Percentiles rank a stretch among this genome's conserved stretches.
phyloP scores from a whole-genome alignment of 2,113 vertebrate genomes.

The Hymenochirus boettgeri region DNA sequence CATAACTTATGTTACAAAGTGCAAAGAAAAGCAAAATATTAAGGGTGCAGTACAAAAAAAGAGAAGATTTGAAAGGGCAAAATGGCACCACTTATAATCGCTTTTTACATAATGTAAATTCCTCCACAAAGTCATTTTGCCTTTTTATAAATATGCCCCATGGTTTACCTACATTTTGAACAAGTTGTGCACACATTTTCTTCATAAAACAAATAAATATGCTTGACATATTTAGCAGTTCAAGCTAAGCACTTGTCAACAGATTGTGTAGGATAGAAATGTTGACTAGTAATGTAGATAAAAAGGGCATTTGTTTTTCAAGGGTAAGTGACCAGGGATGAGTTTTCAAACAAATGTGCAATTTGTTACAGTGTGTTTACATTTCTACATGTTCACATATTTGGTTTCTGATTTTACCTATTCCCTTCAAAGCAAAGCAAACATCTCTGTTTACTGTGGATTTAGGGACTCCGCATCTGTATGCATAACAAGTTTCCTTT shows the following conservation, averaged over 20 bases:
- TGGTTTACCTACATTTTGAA: too few relatives aligned
- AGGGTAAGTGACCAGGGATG: neutral
- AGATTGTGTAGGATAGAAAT: neutral
- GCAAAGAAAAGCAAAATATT: too few relatives aligned
- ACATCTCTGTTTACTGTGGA: conserved; percentile 15
- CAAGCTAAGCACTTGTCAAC: neutral
- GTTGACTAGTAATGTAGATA: neutral
- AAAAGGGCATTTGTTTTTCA: neutral
- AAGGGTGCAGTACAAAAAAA: too few relatives aligned
- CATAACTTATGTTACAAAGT: too few relatives aligned
- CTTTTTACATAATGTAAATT: too few relatives aligned
- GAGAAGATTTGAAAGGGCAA: too few relatives aligned
- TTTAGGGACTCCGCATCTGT: conserved; percentile 20
- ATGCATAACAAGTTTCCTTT: conserved; percentile 16
- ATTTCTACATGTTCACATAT: conserved; percentile 12
- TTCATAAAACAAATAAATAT: neutral
- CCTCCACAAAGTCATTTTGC: too few relatives aligned
- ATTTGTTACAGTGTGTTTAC: conserved; percentile 7
- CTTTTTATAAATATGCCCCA: too few relatives aligned
- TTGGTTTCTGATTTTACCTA: neutral
- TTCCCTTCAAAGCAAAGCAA: conserved; percentile 14
- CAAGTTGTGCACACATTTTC: neutral
- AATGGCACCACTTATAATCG: too few relatives aligned
- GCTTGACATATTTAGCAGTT: neutral
- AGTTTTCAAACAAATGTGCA: neutral